Base-by-base conservation (phyloP, 2,888 invertebrate genomes). In the Parnassius smintheus region DNA sequence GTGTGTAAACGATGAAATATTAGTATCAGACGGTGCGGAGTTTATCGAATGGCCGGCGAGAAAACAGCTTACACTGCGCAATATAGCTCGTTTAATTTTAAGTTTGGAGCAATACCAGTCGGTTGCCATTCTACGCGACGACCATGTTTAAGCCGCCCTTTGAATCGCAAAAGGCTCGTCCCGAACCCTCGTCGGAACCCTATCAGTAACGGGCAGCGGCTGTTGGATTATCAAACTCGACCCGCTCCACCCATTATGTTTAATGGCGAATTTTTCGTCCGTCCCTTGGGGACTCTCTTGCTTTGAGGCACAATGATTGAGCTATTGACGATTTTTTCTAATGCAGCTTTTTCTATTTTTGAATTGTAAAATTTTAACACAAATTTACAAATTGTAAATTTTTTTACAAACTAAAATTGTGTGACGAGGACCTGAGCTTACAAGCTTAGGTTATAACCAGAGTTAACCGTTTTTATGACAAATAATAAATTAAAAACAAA, bases 211-310 rank as follows among this genome's bases (percentile, higher is more conserved):
- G 75, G 82, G 75, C 84, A 82, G 77, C 81, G 78, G 81, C 77
- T 80, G 76, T 74, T 73, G 85, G 83, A 86, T 87, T 87, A 86
- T 80, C 81, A 82, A 85, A 84, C 81, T 81, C 79, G 76, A 78
- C 75, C 72, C 74, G 72, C 75, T 74, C 76, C 44, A 45, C 51
- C 61, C 61, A 10, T 56, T 61, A 61, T 61, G 46, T 45, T 52
- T 56, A 62, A 63, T 55, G 63, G n/a, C 59, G 51, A 59, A 41
- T 59, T 52, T 56, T 55, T 52, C 48, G 13, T 71, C 72, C 72
- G 70, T 70, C 44, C 49, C 53, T 55, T 51, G 60, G 44, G 41
- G 49, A 45, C 25, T 2, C 22, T 9, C 41, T 46, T 8, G 49
- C 49, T 49, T 49, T 49, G 9, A 12, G 13, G 35, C 4, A 9